Conservation (phyloP, 2,888 invertebrate genomes). For the Drosophila rellima region DNA sequence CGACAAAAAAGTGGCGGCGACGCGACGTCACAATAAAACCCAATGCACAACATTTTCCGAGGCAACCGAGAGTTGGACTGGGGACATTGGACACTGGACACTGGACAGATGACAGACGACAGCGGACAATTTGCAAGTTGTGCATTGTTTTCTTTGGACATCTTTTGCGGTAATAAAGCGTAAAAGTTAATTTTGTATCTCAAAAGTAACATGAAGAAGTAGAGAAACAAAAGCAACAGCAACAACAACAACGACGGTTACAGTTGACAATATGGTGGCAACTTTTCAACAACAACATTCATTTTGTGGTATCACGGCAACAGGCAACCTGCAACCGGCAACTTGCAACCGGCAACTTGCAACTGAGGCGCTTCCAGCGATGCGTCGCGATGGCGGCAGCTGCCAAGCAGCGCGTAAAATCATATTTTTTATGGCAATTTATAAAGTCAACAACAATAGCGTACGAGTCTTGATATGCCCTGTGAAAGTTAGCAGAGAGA, state of each 20-base stretch:
- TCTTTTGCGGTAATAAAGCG: conserved; percentile 75
- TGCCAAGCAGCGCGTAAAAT: conserved; percentile 66
- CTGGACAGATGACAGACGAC: conserved; percentile 17
- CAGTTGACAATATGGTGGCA: conserved; percentile 50
- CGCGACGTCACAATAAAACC: conserved; percentile 39
- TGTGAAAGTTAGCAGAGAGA: background rate
- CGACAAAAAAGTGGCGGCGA: conserved; percentile 56
- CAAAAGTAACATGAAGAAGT: conserved; percentile 45
- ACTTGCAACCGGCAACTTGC: conserved; percentile 19
- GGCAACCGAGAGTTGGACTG: background rate
- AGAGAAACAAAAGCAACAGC: background rate
- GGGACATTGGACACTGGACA: conserved; percentile 24
- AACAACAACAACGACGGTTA: conserved; percentile 20
- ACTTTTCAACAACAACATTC: conserved; percentile 38
- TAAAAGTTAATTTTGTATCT: conserved; percentile 72
- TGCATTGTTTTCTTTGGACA: conserved; percentile 69
- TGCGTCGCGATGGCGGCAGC: conserved; percentile 14
- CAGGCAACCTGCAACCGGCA: conserved; percentile 33
- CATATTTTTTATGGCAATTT: conserved; percentile 74
- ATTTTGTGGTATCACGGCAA: conserved; percentile 54
- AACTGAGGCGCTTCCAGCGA: conserved; percentile 16
- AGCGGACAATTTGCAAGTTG: conserved; percentile 46
- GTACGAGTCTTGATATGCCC: background rate
- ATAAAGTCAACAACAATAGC: conserved; percentile 36
- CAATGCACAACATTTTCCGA: conserved; percentile 31